Base-by-base conservation (phyloP, 2,113 vertebrate genomes). In the Rynchops niger region DNA sequence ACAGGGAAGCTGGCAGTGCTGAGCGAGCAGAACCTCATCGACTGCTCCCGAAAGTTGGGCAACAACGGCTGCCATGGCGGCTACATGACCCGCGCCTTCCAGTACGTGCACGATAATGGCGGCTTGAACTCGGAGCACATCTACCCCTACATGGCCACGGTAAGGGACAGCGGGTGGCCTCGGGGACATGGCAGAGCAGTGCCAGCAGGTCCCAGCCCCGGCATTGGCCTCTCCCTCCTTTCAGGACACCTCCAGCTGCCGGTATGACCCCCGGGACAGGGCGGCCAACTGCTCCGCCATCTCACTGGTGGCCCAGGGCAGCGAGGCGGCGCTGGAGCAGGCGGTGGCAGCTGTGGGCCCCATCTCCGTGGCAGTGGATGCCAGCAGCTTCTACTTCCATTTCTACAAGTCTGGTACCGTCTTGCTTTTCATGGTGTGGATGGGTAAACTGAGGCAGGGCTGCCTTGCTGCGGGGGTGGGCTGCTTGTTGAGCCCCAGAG, bases 1-100 rank as follows among this genome's bases (percentile, higher is more conserved):
- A 94, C 92, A 0, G 52, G 95, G 32, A 61, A 62, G 85, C 82
- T 88, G 92, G 53, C 20, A 23, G 61, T 61, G 45, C 95, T 97
- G 80, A 98, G 97, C 0, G 96, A 98, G 77, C 97, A 98, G 93
- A 97, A 97, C 91, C 96, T 97, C 82, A 81, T 97, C 2, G 97
- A 98, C 79, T 97, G 97, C 36, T 88, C 92, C 65, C 40, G 58
- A 19, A 65, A 53, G 9, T 78, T 93, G 86, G 95, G 94, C 40
- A 96, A 96, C 93, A 4, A 17, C 0, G 94, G 96, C 52, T 98
- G 97, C 40, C 26, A 1, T 0, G 96, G 97, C 0, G 96, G 97
- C 22, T 82, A 20, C 65, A 36, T 93, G 67, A 61, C 32, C 5
- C 8, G 2, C 0, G 97, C 97, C 81, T 97, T 97, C 72, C 52